Evolutionary conservation across 1,140 invertebrate species (phyloP), one percentile per base, ranked within the genome.

Genomic region (Sminthurides bifidus): DNA sequence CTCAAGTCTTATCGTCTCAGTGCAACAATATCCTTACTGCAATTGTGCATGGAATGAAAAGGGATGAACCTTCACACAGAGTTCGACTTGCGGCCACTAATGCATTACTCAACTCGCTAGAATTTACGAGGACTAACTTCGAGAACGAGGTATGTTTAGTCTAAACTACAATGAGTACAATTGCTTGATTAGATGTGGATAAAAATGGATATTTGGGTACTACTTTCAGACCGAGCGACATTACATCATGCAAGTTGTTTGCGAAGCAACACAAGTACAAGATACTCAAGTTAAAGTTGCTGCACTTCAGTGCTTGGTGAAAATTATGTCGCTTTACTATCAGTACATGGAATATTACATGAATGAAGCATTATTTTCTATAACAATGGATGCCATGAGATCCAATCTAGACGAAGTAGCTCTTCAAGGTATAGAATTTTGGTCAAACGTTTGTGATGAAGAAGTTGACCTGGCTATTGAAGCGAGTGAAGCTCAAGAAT

Each of bases 181-280:
- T 48, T 48, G 12, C 6, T 43, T 10, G 41, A 6, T 43, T 15
- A 48, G 23, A 27, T 38, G n/a, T 43, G 8, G 8, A 15, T 33
- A 23, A 23, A 50, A 24, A 27, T 50, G 31, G 12, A 50, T 33
- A 50, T 31, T 30, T 52, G 37, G 12, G 64, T n/a, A 49, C 62
- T 59, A 52, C 66, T 72, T 68, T 54, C 65, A 84, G 76, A 80
- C 82, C 59, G 95, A 99, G 74, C 77, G 96, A 65, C 94, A 99
- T 73, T 96, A 93, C 69, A 98, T 99, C 38, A 99, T 99, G 96
- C 92, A 98, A 79, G 92, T 95, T 24, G 93, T 98, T 10, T 99
- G 95, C 71, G 84, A 88, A 72, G 83, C 86, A 19, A 90, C 87
- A 12, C 86, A 89, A 66, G 86, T 82, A 2, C 69, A 76, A 33